Conservation (phyloP, 2,113 vertebrate species). For the Ondatra zibethicus region DNA sequence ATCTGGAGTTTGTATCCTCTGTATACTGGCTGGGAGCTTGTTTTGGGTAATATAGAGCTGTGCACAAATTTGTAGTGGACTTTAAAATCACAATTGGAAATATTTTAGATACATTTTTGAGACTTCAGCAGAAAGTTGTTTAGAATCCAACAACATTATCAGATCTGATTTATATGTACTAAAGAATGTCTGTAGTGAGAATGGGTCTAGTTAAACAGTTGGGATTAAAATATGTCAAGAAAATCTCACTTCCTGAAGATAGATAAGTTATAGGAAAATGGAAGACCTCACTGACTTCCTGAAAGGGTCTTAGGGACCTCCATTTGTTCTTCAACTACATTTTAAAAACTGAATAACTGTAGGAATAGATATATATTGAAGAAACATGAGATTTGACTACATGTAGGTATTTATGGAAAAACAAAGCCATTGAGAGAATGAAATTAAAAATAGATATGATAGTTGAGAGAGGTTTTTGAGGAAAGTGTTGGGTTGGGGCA, state of each 20-base stretch:
- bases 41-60: not conserved
- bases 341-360: not conserved
- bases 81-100: not conserved
- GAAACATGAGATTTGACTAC: not conserved
- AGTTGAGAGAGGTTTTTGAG: constrained; percentile 54
- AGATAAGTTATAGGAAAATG: not conserved
- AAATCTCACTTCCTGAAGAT: not conserved
- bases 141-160: not conserved
- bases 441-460: constrained; percentile 16
- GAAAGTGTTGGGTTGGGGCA: not conserved
- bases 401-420: constrained; percentile 37
- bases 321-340: not conserved
- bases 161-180: constrained; percentile 35
- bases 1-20: not conserved
- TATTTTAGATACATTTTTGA: constrained; percentile 21
- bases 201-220: constrained; percentile 1
- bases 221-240: constrained; percentile 1
- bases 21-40: not conserved
- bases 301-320: not conserved
- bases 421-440: constrained; percentile 10
- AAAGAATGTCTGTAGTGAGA: constrained; percentile 7
- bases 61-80: not conserved
- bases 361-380: not conserved
- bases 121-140: not conserved
- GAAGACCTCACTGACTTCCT: not conserved